Evolutionary conservation across 2,888 invertebrate genomes (phyloP).

Genomic region (Diaphora mendica): DNA sequence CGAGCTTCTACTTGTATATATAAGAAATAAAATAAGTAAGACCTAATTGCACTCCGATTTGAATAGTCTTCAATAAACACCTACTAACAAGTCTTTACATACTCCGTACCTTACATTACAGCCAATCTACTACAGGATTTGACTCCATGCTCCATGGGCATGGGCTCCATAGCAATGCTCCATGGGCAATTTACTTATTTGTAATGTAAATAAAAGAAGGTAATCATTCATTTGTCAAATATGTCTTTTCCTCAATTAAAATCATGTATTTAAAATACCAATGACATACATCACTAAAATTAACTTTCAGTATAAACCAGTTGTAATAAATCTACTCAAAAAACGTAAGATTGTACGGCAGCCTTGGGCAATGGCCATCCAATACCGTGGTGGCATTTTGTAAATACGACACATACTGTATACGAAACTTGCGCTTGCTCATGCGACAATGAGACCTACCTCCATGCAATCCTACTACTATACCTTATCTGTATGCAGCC

Average conservation of each 20-base stretch:
- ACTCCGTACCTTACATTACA: neutral
- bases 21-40: neutral
- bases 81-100: neutral
- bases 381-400: conserved; percentile 23
- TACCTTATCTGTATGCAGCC: conserved; percentile 11
- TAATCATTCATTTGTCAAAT: neutral
- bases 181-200: neutral
- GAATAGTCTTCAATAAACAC: neutral
- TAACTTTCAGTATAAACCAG: conserved; percentile 10
- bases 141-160: neutral
- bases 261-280: conserved; percentile 4
- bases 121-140: neutral
- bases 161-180: too few relatives aligned
- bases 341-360: conserved; percentile 4
- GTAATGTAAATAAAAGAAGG: neutral
- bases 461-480: conserved; percentile 15
- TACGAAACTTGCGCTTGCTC: conserved; percentile 36
- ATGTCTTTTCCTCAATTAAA: conserved; percentile 1
- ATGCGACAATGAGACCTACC: conserved; percentile 33
- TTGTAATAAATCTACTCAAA: conserved; percentile 10
- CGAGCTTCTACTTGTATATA: too few relatives aligned
- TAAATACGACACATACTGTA: conserved; percentile 25
- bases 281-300: conserved; percentile 7
- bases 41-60: neutral
- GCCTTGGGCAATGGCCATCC: conserved; percentile 13